Evolutionary conservation across 2,113 vertebrate genomes (phyloP).

Genomic region (Xyliphius kryptos): DNA sequence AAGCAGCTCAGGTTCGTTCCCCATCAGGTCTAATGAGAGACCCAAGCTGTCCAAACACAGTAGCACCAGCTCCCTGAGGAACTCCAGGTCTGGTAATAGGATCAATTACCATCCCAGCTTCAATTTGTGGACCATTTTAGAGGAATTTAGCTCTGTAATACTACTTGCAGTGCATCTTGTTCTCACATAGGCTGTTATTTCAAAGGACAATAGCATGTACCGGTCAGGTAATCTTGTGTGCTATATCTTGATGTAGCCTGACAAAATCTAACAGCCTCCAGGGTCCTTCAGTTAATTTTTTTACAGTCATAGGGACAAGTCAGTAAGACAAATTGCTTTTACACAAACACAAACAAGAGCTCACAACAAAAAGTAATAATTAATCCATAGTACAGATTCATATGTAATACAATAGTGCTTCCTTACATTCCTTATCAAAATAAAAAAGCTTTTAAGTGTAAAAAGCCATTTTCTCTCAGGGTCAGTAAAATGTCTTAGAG

Average conservation of each 20-base stretch:
- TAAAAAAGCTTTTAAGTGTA: too few species aligned
- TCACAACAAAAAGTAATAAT: too few species aligned
- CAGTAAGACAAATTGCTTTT: too few species aligned
- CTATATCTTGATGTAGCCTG: slow-evolving; percentile 35
- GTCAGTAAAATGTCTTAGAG: too few species aligned
- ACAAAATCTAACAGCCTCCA: slow-evolving; percentile 7
- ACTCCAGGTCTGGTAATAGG: slow-evolving; percentile 58
- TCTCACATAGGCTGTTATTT: slow-evolving; percentile 18
- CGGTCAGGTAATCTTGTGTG: slow-evolving; percentile 61
- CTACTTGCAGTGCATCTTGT: slow-evolving; percentile 9
- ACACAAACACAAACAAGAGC: too few species aligned
- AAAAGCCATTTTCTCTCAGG: too few species aligned
- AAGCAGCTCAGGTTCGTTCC: slow-evolving; percentile 57
- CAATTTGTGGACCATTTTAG: slow-evolving; percentile 72
- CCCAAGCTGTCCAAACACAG: slow-evolving; percentile 38
- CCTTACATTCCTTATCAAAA: too few species aligned
- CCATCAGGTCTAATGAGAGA: slow-evolving; percentile 60
- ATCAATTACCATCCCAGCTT: slow-evolving; percentile 72
- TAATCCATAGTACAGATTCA: too few species aligned
- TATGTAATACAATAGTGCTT: too few species aligned
- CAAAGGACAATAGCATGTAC: too few species aligned
- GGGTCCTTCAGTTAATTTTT: too few species aligned
- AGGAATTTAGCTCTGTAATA: slow-evolving; percentile 46
- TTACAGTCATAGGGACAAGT: too few species aligned
- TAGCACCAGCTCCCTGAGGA: slow-evolving; percentile 45